Base-by-base conservation (phyloP, 2,113 vertebrate species). In the Anser brachyrhynchus region DNA sequence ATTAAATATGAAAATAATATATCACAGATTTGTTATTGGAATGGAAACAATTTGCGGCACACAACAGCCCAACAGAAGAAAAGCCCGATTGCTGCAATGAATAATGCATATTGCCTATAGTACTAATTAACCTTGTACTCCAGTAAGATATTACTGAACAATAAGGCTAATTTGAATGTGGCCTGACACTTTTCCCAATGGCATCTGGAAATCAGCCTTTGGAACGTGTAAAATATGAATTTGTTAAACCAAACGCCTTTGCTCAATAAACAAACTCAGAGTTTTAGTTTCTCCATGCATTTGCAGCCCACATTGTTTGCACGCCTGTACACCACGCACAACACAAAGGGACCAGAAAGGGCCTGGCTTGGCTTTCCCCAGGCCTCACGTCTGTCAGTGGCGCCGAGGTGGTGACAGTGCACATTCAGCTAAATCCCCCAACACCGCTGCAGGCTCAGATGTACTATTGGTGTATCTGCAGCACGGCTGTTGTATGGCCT, bases 41-140 rank as follows among this genome's bases (percentile, higher is more conserved):
- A 91, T 57, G 61, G 64, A 94, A 96, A 97, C 84, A 90, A 95
- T 96, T 91, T 92, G 79, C 70, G 64, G 77, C 75, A 29, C 69
- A 94, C 96, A 95, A 95, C 96, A 95, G 85, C 87, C 65, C 81
- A 90, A 70, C 39, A 97, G 95, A 97, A 98, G 93, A 93, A 97
- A 97, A 94, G 77, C 71, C 84, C 97, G 96, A 97, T 92, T 97
- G 95, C 92, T 87, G 67, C 59, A 52, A 97, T 98, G 97, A 98
- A 98, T 98, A 98, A 98, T 98, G 95, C 86, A 97, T 97, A 81
- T 90, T 43, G 92, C 97, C 97, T 94, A 96, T 95, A 86, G 97
- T 97, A 91, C 95, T 98, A 97, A 98, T 98, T 98, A 98, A 98
- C 98, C 97, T 98, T 96, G 93, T 92, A 96, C 91, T 96, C 94